Evolutionary conservation across 2,113 vertebrate genomes (phyloP), one percentile per base, ranked within the genome.

Genomic region (Pedetes capensis): DNA sequence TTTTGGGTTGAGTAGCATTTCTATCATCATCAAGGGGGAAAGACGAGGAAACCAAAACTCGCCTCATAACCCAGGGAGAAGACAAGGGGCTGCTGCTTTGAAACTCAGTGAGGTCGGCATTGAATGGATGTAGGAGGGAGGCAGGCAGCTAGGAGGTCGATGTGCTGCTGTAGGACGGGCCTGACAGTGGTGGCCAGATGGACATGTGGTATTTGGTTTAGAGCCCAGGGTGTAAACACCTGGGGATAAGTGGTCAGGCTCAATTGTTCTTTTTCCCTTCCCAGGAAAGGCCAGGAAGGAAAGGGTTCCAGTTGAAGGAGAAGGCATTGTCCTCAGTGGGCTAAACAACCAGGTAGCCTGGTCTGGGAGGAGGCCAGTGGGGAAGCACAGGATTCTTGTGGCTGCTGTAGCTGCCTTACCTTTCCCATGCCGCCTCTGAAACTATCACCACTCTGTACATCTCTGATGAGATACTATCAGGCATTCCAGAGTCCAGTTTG

Each of bases 201-300:
- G 91, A 95, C 96, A 96, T 91, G 79, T 97, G 96, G 88, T 84
- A 68, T 97, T 87, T 63, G 49, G 44, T 91, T 97, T 95, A 97
- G 66, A 61, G 51, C 37, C 61, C 17, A n/a, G 72, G 55, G 66
- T 1, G 13, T 82, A 84, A 89, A 92, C 82, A 96, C 79, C 93
- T 96, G 78, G 87, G 39, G 79, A 51, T 34, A 86, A 93, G 84
- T 0, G 61, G 39, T 87, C 49, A 74, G 74, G 63, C 74, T 95
- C 82, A 29, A 97, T 97, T 97, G 97, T 97, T 97, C 76, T 97
- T 49, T 63, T 55, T 89, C 76, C 69, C 63, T 83, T 80, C 74
- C 90, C 57, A 84, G 97, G 92, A 91, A 96, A 85, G 87, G 64
- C 59, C 85, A 97, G 97, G 97, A 97, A 97, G 97, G 97, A 97